Percentiles rank a stretch among this genome's conserved stretches.
Evolutionary conservation across 2,113 vertebrate genomes (phyloP).

Genomic region (Malurus alboscapulatus): DNA sequence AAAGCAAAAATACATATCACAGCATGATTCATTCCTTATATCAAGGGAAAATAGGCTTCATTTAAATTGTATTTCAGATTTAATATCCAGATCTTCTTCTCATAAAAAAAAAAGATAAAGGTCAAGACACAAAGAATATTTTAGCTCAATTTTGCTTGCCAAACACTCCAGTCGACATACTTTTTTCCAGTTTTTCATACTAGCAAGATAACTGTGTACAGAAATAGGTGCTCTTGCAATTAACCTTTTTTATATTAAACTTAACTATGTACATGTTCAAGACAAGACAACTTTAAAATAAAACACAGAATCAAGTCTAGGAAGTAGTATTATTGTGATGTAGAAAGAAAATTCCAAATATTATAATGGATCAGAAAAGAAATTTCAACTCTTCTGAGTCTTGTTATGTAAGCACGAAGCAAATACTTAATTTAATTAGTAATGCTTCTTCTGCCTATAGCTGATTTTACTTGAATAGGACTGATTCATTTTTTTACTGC

Average conservation of each 20-base stretch:
- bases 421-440: not conserved
- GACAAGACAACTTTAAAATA: not conserved
- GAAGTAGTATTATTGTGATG: not conserved
- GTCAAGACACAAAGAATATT: not conserved
- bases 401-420: not conserved
- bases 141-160: not conserved
- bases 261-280: not conserved
- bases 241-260: not conserved
- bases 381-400: not conserved
- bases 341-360: not conserved
- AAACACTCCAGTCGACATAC: not conserved
- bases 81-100: not conserved
- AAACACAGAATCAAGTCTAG: not conserved
- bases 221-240: not conserved
- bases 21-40: not conserved
- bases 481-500: not conserved
- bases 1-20: not conserved
- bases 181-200: not conserved
- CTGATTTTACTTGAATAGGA: not conserved
- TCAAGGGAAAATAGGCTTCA: not conserved
- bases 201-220: not conserved
- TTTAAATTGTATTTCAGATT: not conserved
- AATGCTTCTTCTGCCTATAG: not conserved
- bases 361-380: not conserved
- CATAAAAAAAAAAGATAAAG: not conserved